Evolutionary conservation across 2,113 vertebrate species (phyloP), one percentile per base, ranked within the genome.

Genomic region (Prinia subflava): DNA sequence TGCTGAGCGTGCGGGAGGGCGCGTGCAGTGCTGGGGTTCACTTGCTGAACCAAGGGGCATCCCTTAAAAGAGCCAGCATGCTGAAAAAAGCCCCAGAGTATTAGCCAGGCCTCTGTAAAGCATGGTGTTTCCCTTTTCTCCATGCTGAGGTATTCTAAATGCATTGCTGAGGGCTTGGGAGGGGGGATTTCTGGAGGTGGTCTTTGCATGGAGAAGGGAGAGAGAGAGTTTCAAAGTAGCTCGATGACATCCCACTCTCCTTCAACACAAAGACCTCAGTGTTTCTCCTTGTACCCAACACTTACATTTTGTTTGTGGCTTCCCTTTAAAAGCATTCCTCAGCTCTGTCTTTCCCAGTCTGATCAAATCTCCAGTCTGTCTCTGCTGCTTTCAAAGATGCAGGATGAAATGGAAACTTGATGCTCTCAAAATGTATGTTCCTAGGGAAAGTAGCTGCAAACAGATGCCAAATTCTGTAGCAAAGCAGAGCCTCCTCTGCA

Each of bases 1-100:
- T 79, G 82, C 77, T 78, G 71, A 49, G 78, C 3, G 6, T 50
- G 12, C 2, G 24, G 89, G 73, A 79, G 82, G 89, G 82, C 7
- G 9, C 0, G 1, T 88, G 59, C 3, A 1, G 82, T 62, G 39
- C 77, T 0, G 0, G 35, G 73, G 62, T 89, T 89, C 0, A 0
- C 39, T 47, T 86, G 64, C 63, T 0, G 0, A 78, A n/a, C 37
- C 6, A 4, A 67, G 49, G 21, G 25, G 4, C 11, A 3, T 68
- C 41, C 47, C 56, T 41, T 2, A 0, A 46, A 55, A 76, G 31
- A 74, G 30, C 41, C 75, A 93, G 44, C 2, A 1, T 7, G 11
- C 71, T 3, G 0, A 65, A 83, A 35, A 16, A 46, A 68, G 86
- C 35, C 56, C 68, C 35, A 35, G 0, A 39, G 39, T 39, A 31